Percentiles rank a stretch among this genome's conserved stretches.
Conservation (phyloP, 2,888 invertebrate species). For the Nineta flava region DNA sequence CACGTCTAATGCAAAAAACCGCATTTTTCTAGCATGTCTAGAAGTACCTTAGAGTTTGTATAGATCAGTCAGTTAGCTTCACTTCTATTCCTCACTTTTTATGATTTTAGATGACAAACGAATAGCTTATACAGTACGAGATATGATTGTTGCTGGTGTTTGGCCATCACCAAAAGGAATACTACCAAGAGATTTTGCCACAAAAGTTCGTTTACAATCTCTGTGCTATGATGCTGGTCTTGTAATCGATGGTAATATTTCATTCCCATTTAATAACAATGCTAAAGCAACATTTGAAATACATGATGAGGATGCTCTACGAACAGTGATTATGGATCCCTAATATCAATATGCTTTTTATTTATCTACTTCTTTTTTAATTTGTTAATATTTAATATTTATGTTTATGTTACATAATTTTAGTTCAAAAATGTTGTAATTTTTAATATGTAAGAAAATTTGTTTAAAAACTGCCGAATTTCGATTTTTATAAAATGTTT, state of each 20-base stretch:
- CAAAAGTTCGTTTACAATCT: constrained; percentile 62
- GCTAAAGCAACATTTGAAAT: constrained; percentile 72
- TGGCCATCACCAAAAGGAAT: constrained; percentile 67
- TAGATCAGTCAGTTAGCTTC: too few relatives aligned
- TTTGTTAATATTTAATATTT: too few relatives aligned
- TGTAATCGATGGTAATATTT: constrained; percentile 90
- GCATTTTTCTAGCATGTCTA: not conserved
- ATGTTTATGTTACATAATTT: too few relatives aligned
- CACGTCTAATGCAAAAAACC: not conserved
- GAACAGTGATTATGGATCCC: constrained; percentile 43
- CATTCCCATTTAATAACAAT: constrained; percentile 89
- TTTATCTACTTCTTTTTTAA: too few relatives aligned
- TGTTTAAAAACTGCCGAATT: too few relatives aligned
- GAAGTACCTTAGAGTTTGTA: too few relatives aligned
- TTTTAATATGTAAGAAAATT: too few relatives aligned
- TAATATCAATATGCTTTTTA: too few relatives aligned
- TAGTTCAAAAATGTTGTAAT: too few relatives aligned
- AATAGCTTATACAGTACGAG: constrained; percentile 84
- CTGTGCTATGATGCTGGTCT: constrained; percentile 81
- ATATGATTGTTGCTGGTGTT: constrained; percentile 78
- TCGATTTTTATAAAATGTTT: too few relatives aligned
- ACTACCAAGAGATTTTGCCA: constrained; percentile 59
- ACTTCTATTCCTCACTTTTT: not conserved
- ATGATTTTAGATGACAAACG: constrained; percentile 44
- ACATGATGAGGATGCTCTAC: constrained; percentile 70